Evolutionary conservation across 2,888 invertebrate genomes (phyloP).

Genomic region (Drosophila neotestacea): DNA sequence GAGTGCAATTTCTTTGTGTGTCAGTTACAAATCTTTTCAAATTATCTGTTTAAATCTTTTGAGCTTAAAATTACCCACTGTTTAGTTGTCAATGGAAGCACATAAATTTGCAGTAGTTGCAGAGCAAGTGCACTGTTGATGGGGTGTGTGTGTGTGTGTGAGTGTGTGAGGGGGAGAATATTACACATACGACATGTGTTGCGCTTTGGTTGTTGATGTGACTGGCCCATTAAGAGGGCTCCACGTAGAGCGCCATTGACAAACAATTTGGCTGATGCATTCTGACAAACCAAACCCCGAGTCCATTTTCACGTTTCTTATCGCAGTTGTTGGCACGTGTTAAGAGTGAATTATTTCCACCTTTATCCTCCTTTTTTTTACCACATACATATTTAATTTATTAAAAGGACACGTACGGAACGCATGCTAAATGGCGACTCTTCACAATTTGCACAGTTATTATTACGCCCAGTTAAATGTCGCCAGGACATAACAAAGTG

Average conservation of each 20-base stretch:
- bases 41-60: neutral
- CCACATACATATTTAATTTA: slow-evolving; percentile 56
- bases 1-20: too few species aligned
- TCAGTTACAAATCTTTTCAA: neutral
- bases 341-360: slow-evolving; percentile 9
- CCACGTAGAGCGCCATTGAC: slow-evolving; percentile 50
- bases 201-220: slow-evolving; percentile 40
- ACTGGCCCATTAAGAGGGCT: slow-evolving; percentile 47
- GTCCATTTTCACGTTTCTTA: slow-evolving; percentile 40
- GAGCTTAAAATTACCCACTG: slow-evolving; percentile 26
- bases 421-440: slow-evolving; percentile 43
- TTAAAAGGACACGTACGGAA: slow-evolving; percentile 65
- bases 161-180: slow-evolving; percentile 28
- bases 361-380: neutral
- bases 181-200: slow-evolving; percentile 78
- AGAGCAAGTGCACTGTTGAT: slow-evolving; percentile 5
- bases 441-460: slow-evolving; percentile 48
- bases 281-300: slow-evolving; percentile 37
- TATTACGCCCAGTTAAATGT: slow-evolving; percentile 71
- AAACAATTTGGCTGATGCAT: slow-evolving; percentile 73
- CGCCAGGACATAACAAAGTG: slow-evolving; percentile 44
- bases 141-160: neutral
- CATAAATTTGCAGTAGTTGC: slow-evolving; percentile 46
- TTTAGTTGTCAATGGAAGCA: slow-evolving; percentile 17
- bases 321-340: slow-evolving; percentile 49